Evolutionary conservation across 1,140 invertebrate genomes (phyloP).

Genomic region (Ctenoplectra terminalis): DNA sequence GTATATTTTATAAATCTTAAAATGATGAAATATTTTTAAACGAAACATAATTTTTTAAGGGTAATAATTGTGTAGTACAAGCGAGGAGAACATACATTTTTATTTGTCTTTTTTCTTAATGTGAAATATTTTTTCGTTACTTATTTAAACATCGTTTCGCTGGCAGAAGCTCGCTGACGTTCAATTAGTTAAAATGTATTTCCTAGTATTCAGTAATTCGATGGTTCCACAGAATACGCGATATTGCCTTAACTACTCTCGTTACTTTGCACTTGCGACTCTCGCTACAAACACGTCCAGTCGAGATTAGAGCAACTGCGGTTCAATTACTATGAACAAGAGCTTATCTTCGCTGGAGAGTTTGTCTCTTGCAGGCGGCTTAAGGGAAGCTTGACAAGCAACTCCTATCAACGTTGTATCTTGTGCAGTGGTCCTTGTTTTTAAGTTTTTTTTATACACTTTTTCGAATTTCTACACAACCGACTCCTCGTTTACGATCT

Average conservation of each 20-base stretch:
- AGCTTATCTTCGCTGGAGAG: slow-evolving; percentile 54
- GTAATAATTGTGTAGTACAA: too few species aligned
- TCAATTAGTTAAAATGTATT: slow-evolving; percentile 46
- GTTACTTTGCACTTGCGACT: slow-evolving; percentile 53
- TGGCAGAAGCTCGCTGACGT: background rate
- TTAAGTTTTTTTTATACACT: slow-evolving; percentile 11
- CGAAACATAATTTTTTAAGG: too few species aligned
- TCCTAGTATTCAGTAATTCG: slow-evolving; percentile 23
- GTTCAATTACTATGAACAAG: slow-evolving; percentile 59
- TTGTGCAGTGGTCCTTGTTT: background rate
- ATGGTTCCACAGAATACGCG: slow-evolving; percentile 27
- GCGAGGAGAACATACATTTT: too few species aligned
- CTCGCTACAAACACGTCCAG: slow-evolving; percentile 43
- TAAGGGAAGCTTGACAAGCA: slow-evolving; percentile 42
- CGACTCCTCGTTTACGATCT: background rate
- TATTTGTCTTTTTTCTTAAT: background rate
- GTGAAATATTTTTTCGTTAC: too few species aligned
- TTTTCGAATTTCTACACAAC: slow-evolving; percentile 20
- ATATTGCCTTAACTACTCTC: slow-evolving; percentile 48
- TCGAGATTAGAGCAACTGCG: slow-evolving; percentile 57
- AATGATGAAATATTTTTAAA: too few species aligned
- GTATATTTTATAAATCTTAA: too few species aligned
- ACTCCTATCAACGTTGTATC: slow-evolving; percentile 32
- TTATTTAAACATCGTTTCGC: background rate
- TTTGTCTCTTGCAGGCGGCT: slow-evolving; percentile 47